Evolutionary conservation across 2,797 vertebrate genomes (phyloP), one percentile per base, ranked within the genome.

Genomic region (Siniperca undulata): DNA sequence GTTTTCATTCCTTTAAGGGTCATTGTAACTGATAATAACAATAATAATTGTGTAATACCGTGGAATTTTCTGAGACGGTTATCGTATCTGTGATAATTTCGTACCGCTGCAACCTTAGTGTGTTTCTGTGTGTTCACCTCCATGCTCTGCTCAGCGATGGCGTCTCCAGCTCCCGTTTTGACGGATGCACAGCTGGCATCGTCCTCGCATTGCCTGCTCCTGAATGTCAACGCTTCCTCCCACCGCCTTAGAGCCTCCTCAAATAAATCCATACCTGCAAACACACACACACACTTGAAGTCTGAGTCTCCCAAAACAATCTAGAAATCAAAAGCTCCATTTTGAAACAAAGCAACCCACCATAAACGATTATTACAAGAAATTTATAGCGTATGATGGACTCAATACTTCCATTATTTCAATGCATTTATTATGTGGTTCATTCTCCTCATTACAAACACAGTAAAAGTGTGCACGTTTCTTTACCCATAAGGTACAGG

Each of bases 401-500:
- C 10, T 40, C 9, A 60, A 34, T 2, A 20, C 20, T 50, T 58
- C 6, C 5, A 13, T 34, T 11, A 17, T 48, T 38, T 36, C 9
- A 58, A 1, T 0, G 1, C 0, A 55, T 48, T 12, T 11, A 55
- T 44, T 17, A 36, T 20, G 14, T 14, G 56, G 10, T n/a, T 2
- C 1, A 19, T 78, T 75, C 46, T 55, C 22, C 13, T 64, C 2
- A 22, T 46, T 24, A 24, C 20, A 61, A 68, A 80, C 34, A 74
- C 17, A 48, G 27, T 17, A 17, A 50, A 13, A 10, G 22, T 9
- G 10, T 7, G 44, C 0, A n/a, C 0, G 7, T 17, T 10, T 81
- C 50, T 93, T 91, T 94, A 99, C 98, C 98, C 98, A 99, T 99
- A 36, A 99, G 94, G 92, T 99, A 99, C 1, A 99, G 94, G 82